These are phyloP conservation scores for Atlantisia rogersi DNA, from an alignment of 2,113 vertebrate species.

Conservation along the genomic window DNA sequence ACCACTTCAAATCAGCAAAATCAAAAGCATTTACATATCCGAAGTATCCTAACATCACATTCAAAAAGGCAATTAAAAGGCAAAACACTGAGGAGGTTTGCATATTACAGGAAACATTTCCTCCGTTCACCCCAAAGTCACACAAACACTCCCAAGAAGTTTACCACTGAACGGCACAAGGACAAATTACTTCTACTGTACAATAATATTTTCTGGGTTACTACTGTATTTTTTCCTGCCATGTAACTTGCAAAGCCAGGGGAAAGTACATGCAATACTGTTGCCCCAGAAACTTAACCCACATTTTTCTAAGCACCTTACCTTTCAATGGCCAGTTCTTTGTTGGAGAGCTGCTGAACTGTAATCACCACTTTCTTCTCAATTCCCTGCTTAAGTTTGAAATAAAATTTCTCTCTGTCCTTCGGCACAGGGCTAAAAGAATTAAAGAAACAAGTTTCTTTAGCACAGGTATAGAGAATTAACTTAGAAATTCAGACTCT, in stretches of 20 bases:
- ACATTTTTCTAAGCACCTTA: constrained; percentile 56
- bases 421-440: constrained; percentile 92
- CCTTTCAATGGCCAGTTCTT: constrained; percentile 95
- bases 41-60: background rate
- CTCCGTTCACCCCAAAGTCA: background rate
- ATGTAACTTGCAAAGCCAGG: background rate
- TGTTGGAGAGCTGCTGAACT: constrained; percentile 93
- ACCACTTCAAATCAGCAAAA: background rate
- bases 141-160: background rate
- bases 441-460: background rate
- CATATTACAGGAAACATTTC: background rate
- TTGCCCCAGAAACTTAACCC: background rate
- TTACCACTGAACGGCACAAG: background rate
- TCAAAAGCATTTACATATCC: background rate
- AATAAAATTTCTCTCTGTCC: constrained; percentile 96
- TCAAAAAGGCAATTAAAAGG: background rate
- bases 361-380: constrained; percentile 95
- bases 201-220: background rate
- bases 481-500: background rate
- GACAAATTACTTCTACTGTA: background rate
- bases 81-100: background rate
- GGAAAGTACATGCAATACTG: background rate
- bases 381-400: constrained; percentile 93
- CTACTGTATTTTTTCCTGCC: background rate
- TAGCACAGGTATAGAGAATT: background rate